Conservation (phyloP, 2,113 vertebrate genomes). For the Tragelaphus strepsiceros region DNA sequence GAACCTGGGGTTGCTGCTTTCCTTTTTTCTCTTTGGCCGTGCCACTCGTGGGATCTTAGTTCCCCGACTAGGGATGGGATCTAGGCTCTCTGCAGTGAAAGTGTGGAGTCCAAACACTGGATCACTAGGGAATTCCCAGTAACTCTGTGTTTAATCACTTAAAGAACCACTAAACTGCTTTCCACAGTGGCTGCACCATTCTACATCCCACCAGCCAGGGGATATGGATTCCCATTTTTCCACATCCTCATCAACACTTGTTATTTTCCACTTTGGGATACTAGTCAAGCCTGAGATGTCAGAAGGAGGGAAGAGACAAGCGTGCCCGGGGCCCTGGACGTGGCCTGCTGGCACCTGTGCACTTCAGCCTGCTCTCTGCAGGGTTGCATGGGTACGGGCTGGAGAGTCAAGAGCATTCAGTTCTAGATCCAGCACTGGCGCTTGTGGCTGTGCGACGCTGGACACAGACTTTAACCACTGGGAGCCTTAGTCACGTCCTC, state of each 20-base stretch:
- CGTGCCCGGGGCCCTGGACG: background rate
- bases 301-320: background rate
- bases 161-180: too few relatives aligned
- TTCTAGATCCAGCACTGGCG: background rate
- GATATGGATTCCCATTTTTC: background rate
- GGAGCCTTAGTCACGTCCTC: background rate
- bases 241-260: background rate
- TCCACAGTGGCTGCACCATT: background rate
- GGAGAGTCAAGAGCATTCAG: fast-evolving
- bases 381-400: background rate
- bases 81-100: background rate
- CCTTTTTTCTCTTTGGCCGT: background rate
- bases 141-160: background rate
- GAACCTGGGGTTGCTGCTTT: background rate
- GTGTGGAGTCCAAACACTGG: background rate
- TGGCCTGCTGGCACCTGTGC: fast-evolving
- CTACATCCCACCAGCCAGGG: background rate
- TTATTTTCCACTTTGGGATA: too few relatives aligned
- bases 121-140: background rate
- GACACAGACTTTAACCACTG: fast-evolving
- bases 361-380: background rate
- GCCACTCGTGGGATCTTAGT: background rate
- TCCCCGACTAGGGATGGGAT: background rate
- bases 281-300: background rate
- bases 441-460: background rate